phyloP scores from a whole-genome alignment of 2,797 vertebrate species.

The Anas georgica region DNA sequence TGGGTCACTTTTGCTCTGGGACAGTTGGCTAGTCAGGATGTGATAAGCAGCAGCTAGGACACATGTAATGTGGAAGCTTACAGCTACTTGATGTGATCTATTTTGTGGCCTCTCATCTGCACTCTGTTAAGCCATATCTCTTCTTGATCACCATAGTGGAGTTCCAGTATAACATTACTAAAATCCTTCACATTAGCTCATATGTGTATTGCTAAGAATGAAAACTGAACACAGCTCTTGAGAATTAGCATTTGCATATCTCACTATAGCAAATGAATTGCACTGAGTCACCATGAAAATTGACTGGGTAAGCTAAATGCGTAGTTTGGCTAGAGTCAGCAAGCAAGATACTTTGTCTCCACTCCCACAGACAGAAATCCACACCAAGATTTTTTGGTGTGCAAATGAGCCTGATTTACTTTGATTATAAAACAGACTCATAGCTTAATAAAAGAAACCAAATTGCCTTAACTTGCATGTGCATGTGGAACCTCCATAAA shows the following conservation, averaged over 20 bases:
- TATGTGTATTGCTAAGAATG: neutral
- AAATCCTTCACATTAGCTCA: neutral
- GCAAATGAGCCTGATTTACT: conserved; percentile 68
- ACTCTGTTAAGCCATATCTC: neutral
- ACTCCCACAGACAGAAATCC: conserved; percentile 69
- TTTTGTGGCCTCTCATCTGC: neutral
- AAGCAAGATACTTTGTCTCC: conserved; percentile 52
- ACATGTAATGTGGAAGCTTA: neutral
- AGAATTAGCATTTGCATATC: conserved; percentile 59
- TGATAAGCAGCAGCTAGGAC: neutral
- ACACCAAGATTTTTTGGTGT: conserved; percentile 72
- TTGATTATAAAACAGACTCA: conserved; percentile 72
- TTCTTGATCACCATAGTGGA: neutral
- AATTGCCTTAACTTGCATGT: conserved; percentile 69
- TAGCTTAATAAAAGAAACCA: conserved; percentile 71
- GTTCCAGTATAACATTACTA: neutral
- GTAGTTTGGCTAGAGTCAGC: conserved; percentile 59
- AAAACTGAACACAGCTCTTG: neutral
- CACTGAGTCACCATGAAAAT: conserved; percentile 67
- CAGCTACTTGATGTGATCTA: neutral
- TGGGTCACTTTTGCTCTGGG: neutral
- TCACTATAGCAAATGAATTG: conserved; percentile 51
- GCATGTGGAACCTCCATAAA: conserved; percentile 67
- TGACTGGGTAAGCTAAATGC: conserved; percentile 60
- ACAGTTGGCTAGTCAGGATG: neutral